Conservation (phyloP, 1,140 invertebrate species). For the Heliothis virescens region DNA sequence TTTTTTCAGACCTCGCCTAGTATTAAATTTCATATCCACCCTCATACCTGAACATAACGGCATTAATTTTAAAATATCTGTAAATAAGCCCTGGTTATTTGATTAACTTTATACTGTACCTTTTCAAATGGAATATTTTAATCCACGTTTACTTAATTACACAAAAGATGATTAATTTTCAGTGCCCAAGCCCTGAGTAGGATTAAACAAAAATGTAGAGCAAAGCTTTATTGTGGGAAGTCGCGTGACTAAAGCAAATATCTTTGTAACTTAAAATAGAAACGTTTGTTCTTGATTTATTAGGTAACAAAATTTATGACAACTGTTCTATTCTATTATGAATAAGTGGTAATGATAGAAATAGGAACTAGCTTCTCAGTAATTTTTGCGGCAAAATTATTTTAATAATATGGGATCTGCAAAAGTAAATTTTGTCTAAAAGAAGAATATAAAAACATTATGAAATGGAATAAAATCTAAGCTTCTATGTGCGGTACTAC, state of each 20-base stretch:
- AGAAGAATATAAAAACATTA: constrained; percentile 9
- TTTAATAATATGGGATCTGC: background rate
- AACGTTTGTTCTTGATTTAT: constrained; percentile 29
- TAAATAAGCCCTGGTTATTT: constrained; percentile 17
- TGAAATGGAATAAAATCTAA: constrained; percentile 19
- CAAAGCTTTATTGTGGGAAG: constrained; percentile 18
- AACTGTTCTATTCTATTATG: background rate
- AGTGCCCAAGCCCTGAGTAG: constrained; percentile 14
- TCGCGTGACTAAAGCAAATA: constrained; percentile 41
- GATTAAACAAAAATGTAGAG: constrained; percentile 25
- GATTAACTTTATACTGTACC: constrained; percentile 1
- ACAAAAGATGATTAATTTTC: constrained; percentile 43
- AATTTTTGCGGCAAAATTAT: constrained; percentile 6
- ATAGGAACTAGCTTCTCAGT: background rate
- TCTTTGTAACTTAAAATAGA: constrained; percentile 31
- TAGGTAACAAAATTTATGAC: constrained; percentile 25
- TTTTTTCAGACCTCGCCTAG: constrained; percentile 10
- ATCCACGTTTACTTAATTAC: constrained; percentile 18
- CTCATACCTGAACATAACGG: background rate
- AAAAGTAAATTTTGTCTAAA: constrained; percentile 12
- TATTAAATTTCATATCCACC: constrained; percentile 16
- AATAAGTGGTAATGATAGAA: background rate
- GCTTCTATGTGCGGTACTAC: constrained; percentile 2
- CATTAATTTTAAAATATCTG: background rate
- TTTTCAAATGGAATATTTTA: constrained; percentile 42